phyloP scores from a whole-genome alignment of 2,888 invertebrate species.

The Osedax fenrisi region DNA sequence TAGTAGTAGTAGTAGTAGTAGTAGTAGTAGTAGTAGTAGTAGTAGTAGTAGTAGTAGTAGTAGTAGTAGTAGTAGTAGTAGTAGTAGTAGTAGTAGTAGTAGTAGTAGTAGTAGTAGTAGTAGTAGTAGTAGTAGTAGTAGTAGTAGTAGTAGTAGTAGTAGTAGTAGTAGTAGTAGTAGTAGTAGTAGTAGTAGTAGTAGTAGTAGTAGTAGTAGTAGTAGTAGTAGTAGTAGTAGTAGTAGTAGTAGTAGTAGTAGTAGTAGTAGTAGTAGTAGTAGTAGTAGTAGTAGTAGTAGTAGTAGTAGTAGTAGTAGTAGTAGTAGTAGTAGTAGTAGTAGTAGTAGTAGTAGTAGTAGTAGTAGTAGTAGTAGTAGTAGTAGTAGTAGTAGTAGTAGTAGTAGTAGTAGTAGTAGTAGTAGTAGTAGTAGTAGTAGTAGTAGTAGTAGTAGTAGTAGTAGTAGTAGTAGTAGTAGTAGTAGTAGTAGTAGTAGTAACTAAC shows the following conservation, averaged over 20 bases:
- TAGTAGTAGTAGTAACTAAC: constrained; percentile 7
- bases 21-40: too few relatives aligned
- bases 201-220: too few relatives aligned
- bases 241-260: constrained; percentile 14
- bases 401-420: constrained; percentile 24
- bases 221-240: constrained; percentile 15
- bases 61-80: too few relatives aligned
- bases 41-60: too few relatives aligned
- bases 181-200: too few relatives aligned
- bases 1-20: too few relatives aligned
- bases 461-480: constrained; percentile 19
- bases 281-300: constrained; percentile 17
- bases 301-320: constrained; percentile 20
- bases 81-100: too few relatives aligned
- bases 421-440: constrained; percentile 22
- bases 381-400: constrained; percentile 22
- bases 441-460: constrained; percentile 25
- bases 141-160: too few relatives aligned
- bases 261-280: constrained; percentile 17
- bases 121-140: too few relatives aligned
- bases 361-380: constrained; percentile 23
- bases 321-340: background rate
- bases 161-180: too few relatives aligned
- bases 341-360: constrained; percentile 20
- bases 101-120: too few relatives aligned